A percentile compares a stretch with the other conserved stretches of the same genome.
Evolutionary conservation across 2,113 vertebrate genomes (phyloP).

Genomic region (Mus spicilegus): DNA sequence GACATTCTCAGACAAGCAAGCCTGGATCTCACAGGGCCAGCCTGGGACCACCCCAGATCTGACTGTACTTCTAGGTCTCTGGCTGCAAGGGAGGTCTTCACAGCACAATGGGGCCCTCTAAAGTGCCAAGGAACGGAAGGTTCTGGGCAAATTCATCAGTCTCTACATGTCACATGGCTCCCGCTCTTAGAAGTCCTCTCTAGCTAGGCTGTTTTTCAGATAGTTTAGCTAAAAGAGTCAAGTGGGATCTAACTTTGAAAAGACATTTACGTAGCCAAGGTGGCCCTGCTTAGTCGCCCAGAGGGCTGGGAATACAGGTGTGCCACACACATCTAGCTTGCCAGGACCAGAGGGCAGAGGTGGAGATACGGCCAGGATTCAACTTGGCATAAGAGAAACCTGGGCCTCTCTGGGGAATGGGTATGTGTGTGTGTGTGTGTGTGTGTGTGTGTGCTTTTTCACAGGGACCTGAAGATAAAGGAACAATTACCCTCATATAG

Average conservation of each 20-base stretch:
- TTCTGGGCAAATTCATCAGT: not conserved
- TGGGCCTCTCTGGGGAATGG: not conserved
- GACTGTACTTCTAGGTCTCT: not conserved
- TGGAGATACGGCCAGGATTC: not conserved
- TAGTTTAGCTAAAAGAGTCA: not conserved
- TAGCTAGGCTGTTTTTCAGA: not conserved
- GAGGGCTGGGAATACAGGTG: not conserved
- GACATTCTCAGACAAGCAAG: not conserved
- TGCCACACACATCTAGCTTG: not conserved
- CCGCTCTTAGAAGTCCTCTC: not conserved
- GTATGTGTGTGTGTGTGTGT: not conserved
- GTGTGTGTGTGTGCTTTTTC: not conserved
- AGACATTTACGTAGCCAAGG: not conserved
- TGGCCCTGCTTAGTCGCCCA: not conserved
- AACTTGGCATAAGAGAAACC: not conserved
- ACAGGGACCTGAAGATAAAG: not conserved
- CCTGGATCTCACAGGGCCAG: not conserved
- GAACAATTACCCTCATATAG: not conserved
- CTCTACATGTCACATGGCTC: not conserved
- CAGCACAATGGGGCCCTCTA: accelerated
- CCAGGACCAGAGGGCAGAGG: not conserved
- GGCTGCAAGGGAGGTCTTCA: not conserved
- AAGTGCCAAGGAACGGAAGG: not conserved
- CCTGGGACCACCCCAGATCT: not conserved
- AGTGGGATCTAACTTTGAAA: not conserved